Conservation (phyloP, 1,140 invertebrate species). For the Sarcophaga bullata region DNA sequence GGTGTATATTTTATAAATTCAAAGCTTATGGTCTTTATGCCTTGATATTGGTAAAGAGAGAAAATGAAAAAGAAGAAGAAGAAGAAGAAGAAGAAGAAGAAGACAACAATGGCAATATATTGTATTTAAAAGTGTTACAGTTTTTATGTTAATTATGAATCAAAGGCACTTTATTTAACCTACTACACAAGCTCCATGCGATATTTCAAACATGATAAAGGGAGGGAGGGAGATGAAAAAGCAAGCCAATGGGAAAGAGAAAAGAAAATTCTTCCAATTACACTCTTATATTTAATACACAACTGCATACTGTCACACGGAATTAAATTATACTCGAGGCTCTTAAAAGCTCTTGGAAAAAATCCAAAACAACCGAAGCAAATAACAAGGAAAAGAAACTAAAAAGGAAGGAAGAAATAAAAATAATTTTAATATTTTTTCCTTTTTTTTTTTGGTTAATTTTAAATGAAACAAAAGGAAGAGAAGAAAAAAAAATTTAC, state of each 20-base stretch:
- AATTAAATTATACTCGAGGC: neutral
- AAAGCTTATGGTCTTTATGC: neutral
- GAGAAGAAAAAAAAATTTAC: neutral
- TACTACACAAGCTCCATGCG: neutral
- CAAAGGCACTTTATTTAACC: neutral
- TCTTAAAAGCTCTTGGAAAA: neutral
- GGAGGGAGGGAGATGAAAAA: too few relatives aligned
- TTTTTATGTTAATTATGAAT: constrained; percentile 21
- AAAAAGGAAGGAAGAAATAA: neutral
- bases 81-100: neutral
- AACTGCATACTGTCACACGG: neutral
- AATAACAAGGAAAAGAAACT: neutral
- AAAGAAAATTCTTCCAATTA: too few relatives aligned
- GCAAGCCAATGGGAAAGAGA: too few relatives aligned
- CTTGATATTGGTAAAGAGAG: too few relatives aligned
- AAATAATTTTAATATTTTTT: too few relatives aligned
- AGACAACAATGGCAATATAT: neutral
- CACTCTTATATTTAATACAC: neutral
- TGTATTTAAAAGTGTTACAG: neutral
- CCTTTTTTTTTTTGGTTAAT: neutral
- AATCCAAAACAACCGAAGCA: neutral
- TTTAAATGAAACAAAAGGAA: neutral
- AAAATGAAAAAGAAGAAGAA: neutral
- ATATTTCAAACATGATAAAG: too few relatives aligned
- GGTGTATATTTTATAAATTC: constrained; percentile 24